These are phyloP conservation scores for Sinopyrophorus schimmeli DNA, from an alignment of 2,888 invertebrate genomes.

Conservation along the genomic window DNA sequence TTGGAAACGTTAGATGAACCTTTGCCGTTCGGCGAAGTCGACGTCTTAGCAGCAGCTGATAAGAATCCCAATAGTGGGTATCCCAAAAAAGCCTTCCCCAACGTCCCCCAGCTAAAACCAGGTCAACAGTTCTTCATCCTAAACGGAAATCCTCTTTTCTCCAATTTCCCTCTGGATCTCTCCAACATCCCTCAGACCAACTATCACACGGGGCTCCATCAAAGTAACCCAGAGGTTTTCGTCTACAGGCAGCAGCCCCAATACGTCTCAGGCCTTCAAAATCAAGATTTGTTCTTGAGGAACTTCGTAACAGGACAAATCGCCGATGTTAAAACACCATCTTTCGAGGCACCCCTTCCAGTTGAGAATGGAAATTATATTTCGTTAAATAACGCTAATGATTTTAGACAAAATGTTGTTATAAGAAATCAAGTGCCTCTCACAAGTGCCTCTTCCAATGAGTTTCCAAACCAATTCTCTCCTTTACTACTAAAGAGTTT, in stretches of 20 bases:
- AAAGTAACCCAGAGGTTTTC: conserved; percentile 12
- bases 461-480: neutral
- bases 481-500: neutral
- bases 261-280: conserved; percentile 19
- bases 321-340: conserved; percentile 27
- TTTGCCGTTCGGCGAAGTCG: conserved; percentile 38
- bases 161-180: conserved; percentile 34
- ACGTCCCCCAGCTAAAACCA: conserved; percentile 39
- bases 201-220: conserved; percentile 5
- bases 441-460: too few relatives aligned
- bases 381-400: conserved; percentile 35
- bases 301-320: conserved; percentile 36
- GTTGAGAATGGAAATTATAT: conserved; percentile 34
- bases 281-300: conserved; percentile 36
- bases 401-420: conserved; percentile 24
- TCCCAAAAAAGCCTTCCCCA: conserved; percentile 33
- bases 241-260: conserved; percentile 21
- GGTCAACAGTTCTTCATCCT: conserved; percentile 64
- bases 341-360: neutral
- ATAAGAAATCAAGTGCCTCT: neutral
- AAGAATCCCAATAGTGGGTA: conserved; percentile 27
- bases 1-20: conserved; percentile 50
- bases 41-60: conserved; percentile 41
- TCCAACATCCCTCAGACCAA: neutral
- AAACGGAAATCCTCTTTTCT: conserved; percentile 59